These are phyloP conservation scores for Erebia epiphron DNA, from an alignment of 2,888 invertebrate genomes.

Conservation along the genomic window DNA sequence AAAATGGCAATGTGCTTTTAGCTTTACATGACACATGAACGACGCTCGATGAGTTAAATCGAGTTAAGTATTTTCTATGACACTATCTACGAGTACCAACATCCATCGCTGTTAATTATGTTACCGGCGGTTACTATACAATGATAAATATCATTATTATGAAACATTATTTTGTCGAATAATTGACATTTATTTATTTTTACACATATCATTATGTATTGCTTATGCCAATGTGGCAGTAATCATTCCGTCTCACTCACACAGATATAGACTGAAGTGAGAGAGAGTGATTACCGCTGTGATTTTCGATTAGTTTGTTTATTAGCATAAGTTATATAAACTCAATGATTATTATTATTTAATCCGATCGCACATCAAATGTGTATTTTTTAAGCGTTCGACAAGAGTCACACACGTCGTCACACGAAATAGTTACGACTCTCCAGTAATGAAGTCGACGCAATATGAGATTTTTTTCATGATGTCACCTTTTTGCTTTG, in stretches of 20 bases:
- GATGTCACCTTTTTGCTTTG: too few relatives aligned
- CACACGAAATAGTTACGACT: too few relatives aligned
- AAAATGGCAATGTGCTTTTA: not conserved
- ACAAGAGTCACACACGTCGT: too few relatives aligned
- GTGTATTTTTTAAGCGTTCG: not conserved
- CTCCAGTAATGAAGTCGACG: too few relatives aligned
- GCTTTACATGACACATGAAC: not conserved
- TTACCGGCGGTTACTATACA: not conserved
- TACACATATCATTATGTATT: not conserved
- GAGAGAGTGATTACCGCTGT: too few relatives aligned
- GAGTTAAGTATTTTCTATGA: not conserved
- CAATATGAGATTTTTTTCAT: too few relatives aligned
- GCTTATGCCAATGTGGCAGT: too few relatives aligned
- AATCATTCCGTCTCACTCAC: too few relatives aligned
- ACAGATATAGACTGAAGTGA: too few relatives aligned
- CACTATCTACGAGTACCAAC: not conserved
- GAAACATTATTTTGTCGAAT: slow-evolving; percentile 2
- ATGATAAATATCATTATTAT: not conserved
- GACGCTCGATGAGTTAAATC: not conserved
- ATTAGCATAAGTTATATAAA: not conserved
- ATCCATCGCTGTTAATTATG: not conserved
- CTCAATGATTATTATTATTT: not conserved
- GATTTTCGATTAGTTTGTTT: too few relatives aligned
- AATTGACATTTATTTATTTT: slow-evolving; percentile 14
- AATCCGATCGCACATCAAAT: not conserved